These are phyloP conservation scores for Columba guinea DNA, from an alignment of 2,797 vertebrate species.

Conservation along the genomic window DNA sequence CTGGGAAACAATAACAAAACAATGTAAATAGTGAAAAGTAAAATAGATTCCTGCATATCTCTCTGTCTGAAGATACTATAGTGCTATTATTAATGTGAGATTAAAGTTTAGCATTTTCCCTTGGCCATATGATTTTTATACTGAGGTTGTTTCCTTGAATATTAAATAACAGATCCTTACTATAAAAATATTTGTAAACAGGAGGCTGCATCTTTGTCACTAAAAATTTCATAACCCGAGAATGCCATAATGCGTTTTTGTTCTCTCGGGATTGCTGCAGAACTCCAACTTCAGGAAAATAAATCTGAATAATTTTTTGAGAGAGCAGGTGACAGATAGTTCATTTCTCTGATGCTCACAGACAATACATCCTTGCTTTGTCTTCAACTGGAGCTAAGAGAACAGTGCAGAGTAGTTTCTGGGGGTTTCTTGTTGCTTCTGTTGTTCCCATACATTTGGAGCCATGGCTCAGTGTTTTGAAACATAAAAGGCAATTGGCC, in stretches of 20 bases:
- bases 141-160: conserved; percentile 9
- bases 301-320: not conserved
- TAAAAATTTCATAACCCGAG: conserved; percentile 30
- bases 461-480: not conserved
- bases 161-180: conserved; percentile 10
- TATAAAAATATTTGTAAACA: conserved; percentile 20
- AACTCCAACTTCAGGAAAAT: conserved; percentile 13
- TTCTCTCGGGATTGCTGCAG: not conserved
- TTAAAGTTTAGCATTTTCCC: conserved; percentile 6
- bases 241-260: conserved; percentile 25
- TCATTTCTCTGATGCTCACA: not conserved
- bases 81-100: not conserved
- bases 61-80: not conserved
- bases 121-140: not conserved
- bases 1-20: not conserved
- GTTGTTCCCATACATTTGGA: not conserved
- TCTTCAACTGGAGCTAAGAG: not conserved
- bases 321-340: not conserved
- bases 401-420: not conserved
- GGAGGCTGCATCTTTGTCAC: conserved; percentile 6
- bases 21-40: not conserved
- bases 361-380: not conserved
- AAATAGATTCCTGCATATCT: not conserved
- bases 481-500: not conserved
- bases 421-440: not conserved